These are phyloP conservation scores for Diploscapter pachys DNA, from an alignment of 1,140 invertebrate genomes.

Conservation along the genomic window DNA sequence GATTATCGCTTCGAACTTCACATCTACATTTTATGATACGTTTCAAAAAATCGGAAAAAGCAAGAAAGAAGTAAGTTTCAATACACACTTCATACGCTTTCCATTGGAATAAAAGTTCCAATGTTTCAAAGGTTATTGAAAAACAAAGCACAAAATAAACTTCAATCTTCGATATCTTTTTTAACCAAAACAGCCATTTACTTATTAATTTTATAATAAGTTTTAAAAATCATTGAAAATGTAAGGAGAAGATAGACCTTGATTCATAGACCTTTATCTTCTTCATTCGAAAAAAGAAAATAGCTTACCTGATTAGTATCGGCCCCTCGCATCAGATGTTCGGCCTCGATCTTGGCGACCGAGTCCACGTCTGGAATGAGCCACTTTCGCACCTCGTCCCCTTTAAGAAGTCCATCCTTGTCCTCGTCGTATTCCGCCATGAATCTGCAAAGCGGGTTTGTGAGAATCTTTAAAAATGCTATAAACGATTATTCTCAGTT, in stretches of 20 bases:
- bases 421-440: conserved; percentile 81
- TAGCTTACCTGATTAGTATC: conserved; percentile 72
- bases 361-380: conserved; percentile 82
- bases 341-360: conserved; percentile 82
- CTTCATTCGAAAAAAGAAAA: conserved; percentile 1
- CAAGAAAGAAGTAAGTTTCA: no score
- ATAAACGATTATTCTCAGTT: no score
- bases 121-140: neutral
- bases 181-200: no score
- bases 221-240: no score
- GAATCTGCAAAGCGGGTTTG: conserved; percentile 66
- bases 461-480: neutral
- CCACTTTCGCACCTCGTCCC: conserved; percentile 80
- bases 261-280: conserved; percentile 10
- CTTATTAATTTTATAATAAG: no score
- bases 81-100: no score
- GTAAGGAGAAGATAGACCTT: no score
- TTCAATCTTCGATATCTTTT: conserved; percentile 8
- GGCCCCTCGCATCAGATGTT: conserved; percentile 81
- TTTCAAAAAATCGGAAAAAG: no score
- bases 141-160: conserved; percentile 11
- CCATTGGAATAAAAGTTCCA: no score
- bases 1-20: neutral
- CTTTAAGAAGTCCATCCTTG: conserved; percentile 76
- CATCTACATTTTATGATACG: no score